Conservation (phyloP, 2,888 invertebrate species). For the Blastobasis lacticolella region DNA sequence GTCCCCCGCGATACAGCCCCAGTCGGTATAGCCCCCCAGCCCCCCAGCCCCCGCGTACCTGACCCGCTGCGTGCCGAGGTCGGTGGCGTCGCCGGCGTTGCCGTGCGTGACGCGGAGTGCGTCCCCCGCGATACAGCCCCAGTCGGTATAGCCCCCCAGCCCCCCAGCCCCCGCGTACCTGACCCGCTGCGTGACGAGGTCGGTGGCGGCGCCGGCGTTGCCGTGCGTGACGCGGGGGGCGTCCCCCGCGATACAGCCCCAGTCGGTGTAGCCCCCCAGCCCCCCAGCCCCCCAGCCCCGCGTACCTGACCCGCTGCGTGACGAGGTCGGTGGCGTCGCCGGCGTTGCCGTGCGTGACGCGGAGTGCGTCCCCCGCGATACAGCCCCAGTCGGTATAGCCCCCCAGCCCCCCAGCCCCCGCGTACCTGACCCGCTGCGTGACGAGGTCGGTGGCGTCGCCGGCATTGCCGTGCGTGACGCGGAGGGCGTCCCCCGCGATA, state of each 20-base stretch:
- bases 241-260: constrained; percentile 89
- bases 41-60: constrained; percentile 35
- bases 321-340: constrained; percentile 97
- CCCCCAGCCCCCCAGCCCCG: no score
- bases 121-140: constrained; percentile 89
- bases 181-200: constrained; percentile 93
- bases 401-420: no score
- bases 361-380: constrained; percentile 95
- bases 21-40: no score
- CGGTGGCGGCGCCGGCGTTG: constrained; percentile 93
- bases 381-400: no score
- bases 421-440: constrained; percentile 83
- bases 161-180: constrained; percentile 35
- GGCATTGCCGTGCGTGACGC: constrained; percentile 94
- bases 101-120: constrained; percentile 96
- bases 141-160: no score
- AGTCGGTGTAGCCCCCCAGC: no score
- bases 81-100: constrained; percentile 93
- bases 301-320: constrained; percentile 83
- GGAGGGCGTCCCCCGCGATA: constrained; percentile 95
- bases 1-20: constrained; percentile 89
- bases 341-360: constrained; percentile 94
- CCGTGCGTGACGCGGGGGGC: constrained; percentile 96
- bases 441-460: constrained; percentile 97
- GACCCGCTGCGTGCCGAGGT: constrained; percentile 93